Percentiles rank a stretch among this genome's conserved stretches.
Evolutionary conservation across 2,797 vertebrate species (phyloP).

Genomic region (Peromyscus eremicus): DNA sequence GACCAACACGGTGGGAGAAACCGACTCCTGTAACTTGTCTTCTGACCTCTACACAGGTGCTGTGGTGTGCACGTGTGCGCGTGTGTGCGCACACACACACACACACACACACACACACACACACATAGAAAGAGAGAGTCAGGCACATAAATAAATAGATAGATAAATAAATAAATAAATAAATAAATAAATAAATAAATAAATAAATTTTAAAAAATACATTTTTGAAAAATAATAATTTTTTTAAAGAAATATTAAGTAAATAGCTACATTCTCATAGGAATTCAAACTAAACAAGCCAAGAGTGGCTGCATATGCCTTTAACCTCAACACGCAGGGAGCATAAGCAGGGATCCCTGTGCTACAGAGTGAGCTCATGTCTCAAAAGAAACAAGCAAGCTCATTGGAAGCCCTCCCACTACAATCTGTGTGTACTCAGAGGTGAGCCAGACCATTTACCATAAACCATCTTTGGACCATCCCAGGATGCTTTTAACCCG

Average conservation of each 20-base stretch:
- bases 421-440: not conserved
- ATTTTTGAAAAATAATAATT: not conserved
- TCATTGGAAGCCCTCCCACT: not conserved
- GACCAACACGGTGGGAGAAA: not conserved
- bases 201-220: not conserved
- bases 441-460: not conserved
- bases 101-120: not conserved
- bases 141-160: not conserved
- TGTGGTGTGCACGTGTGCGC: too few species aligned
- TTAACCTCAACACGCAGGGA: not conserved
- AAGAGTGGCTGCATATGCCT: not conserved
- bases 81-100: not conserved
- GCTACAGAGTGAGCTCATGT: not conserved
- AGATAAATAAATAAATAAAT: not conserved
- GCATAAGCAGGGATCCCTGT: accelerated
- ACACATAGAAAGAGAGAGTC: too few species aligned
- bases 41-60: not conserved
- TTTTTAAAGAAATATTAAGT: not conserved
- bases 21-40: not conserved
- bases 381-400: not conserved
- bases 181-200: not conserved
- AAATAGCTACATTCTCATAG: slow-evolving; percentile 28
- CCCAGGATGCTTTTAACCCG: not conserved
- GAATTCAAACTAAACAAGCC: not conserved
- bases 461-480: not conserved